These are phyloP conservation scores for Leucoptera coffeella DNA, from an alignment of 2,888 invertebrate genomes.

Conservation along the genomic window DNA sequence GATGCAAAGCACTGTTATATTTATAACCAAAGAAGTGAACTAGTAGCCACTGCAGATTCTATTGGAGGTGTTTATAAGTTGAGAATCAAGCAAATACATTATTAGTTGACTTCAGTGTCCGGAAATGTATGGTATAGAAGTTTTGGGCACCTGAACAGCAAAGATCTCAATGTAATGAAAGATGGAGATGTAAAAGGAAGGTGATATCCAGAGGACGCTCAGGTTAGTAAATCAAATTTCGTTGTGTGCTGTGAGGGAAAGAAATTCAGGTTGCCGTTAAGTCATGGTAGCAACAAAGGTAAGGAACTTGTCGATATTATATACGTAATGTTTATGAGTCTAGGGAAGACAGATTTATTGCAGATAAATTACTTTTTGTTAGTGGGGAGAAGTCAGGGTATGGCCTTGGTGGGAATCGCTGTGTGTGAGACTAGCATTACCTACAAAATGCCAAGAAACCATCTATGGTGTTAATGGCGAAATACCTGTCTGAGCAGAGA, in stretches of 20 bases:
- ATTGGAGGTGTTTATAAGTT: neutral
- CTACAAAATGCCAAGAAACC: neutral
- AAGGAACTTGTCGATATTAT: too few relatives aligned
- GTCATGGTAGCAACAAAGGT: too few relatives aligned
- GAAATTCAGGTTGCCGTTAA: too few relatives aligned
- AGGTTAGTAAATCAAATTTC: too few relatives aligned
- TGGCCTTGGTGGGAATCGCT: neutral
- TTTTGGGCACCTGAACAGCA: neutral
- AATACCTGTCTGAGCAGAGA: neutral
- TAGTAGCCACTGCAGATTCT: neutral
- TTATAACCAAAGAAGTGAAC: neutral
- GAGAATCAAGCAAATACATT: slow-evolving; percentile 1
- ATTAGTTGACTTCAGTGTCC: slow-evolving; percentile 1
- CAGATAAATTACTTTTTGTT: too few relatives aligned
- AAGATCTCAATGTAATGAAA: neutral
- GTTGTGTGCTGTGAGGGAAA: too few relatives aligned
- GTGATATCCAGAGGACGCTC: too few relatives aligned
- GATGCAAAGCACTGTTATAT: slow-evolving; percentile 1
- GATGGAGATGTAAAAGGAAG: too few relatives aligned
- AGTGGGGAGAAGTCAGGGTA: neutral
- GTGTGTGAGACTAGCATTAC: neutral
- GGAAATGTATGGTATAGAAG: neutral
- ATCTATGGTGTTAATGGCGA: neutral
- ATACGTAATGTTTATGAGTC: too few relatives aligned
- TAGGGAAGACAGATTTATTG: too few relatives aligned